Base-by-base conservation (phyloP, 2,113 vertebrate genomes). In the Sander vitreus region DNA sequence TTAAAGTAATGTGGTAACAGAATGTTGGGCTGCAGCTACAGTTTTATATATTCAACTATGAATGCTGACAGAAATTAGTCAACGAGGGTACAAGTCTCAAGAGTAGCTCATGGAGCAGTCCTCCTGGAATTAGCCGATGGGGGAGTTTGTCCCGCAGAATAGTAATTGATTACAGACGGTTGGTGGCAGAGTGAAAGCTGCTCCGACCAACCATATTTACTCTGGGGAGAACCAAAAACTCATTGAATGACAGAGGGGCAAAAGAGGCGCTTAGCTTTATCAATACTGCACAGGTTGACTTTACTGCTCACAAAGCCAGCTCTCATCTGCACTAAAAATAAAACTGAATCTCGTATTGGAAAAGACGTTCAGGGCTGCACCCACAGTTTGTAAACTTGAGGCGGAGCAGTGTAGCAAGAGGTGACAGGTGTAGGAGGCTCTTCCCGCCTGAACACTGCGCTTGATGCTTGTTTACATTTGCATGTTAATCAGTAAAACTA, bases 231-330 rank as follows among this genome's bases (percentile, higher is more conserved):
- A 84, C 86, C 82, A 85, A 91, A 11, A 83, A 82, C 62, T 76
- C 85, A 84, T 80, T 85, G 88, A 64, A 87, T 63, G 74, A 84
- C 79, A 88, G 73, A 83, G 57, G 73, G 59, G 73, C 12, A 64
- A 75, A 86, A 70, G 78, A 81, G 58, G 76, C 15, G 47, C 76
- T 89, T 55, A 76, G 83, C 78, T 91, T 93, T 94, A 94, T 93
- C 92, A 92, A 84, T 72, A 80, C 72, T 13, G 71, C 87, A 77
- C 92, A 93, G 93, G 88, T 93, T 92, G 83, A 88, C 80, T 90
- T 64, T 39, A 73, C 71, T 47, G 81, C 86, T 84, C 60, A 57
- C 74, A 50, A 78, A 82, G 74, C 62, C 77, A 83, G 75, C 80
- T 64, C 69, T 81, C 77, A 27, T 55, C 78, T 51, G 65, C 60